Base-by-base conservation (phyloP, 92 coral and sea anemone species). In the Epizoanthus scotinus region DNA sequence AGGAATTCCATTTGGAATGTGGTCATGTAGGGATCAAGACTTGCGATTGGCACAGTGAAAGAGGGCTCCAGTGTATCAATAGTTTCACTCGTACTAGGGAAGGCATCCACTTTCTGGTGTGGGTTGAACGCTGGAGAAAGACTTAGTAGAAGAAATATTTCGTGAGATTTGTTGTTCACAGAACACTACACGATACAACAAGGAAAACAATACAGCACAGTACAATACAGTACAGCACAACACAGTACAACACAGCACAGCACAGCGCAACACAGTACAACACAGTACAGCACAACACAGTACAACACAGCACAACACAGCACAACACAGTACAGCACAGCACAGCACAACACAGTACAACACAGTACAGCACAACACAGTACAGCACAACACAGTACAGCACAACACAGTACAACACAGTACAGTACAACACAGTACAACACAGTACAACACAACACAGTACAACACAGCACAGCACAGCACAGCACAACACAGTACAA, bases 1-100 rank as follows among this genome's bases (percentile, higher is more conserved):
- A 81, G 60, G 36, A 92, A 92, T 78, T 84, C 85, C n/a, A 91
- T 81, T 8, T 83, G 87, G 78, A 87, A 26, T 13, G 78, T 61
- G 36, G 70, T 75, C 40, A 53, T 53, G 50, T 87, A 87, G 42
- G 49, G 81, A 44, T 73, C 62, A 8, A 87, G 81, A 15, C 81
- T 75, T 7, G 47, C 67, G 27, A 75, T 67, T 6, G 81, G 68
- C 24, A 75, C 22, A 8, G 81, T 75, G 81, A 75, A 75, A 15
- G 81, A 75, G 3, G 81, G 81, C 22, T 75, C 81, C 25, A 75
- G 59, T 0, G 67, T 67, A 59, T 75, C 81, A 10, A 75, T 75
- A 2, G 68, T 65, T 28, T 65, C 52, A 3, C 52, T 75, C 26
- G 81, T 21, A 40, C 42, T 7, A 36, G 54, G 34, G 59, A 59